Evolutionary conservation across 2,797 vertebrate genomes (phyloP).

Genomic region (Bradypodion ventrale): DNA sequence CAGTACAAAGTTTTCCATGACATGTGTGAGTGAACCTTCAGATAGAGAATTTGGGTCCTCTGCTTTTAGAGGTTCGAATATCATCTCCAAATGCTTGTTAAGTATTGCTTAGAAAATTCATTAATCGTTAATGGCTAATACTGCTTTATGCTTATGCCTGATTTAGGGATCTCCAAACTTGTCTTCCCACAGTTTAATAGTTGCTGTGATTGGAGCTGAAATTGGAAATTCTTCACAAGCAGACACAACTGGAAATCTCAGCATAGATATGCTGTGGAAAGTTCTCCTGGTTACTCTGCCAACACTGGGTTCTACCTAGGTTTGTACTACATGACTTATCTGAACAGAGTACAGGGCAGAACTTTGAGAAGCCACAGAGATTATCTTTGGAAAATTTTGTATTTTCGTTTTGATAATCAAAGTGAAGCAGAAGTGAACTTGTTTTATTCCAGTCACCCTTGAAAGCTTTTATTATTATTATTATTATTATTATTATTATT

Average conservation of each 20-base stretch:
- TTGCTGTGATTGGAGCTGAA: neutral
- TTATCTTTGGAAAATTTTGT: accelerated
- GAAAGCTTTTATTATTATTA: neutral
- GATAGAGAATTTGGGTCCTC: neutral
- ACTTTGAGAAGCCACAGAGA: accelerated
- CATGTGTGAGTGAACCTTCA: neutral
- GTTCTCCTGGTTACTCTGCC: neutral
- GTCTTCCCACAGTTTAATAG: neutral
- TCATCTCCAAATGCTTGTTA: neutral
- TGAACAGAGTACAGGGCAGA: neutral
- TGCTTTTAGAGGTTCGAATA: neutral
- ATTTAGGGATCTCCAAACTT: neutral
- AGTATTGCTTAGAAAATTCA: neutral
- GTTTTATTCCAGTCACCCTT: neutral
- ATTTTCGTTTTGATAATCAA: neutral
- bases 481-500: too few species aligned
- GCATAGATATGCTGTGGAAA: conserved; percentile 7
- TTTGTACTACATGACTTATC: neutral
- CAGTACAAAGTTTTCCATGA: neutral
- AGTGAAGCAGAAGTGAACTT: neutral
- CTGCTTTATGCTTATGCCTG: neutral
- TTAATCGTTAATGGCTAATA: neutral
- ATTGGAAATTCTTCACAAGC: neutral
- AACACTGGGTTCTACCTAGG: neutral
- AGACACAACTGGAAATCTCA: accelerated